Conservation (phyloP, 2,888 invertebrate genomes). For the Diplolepis rosae region DNA sequence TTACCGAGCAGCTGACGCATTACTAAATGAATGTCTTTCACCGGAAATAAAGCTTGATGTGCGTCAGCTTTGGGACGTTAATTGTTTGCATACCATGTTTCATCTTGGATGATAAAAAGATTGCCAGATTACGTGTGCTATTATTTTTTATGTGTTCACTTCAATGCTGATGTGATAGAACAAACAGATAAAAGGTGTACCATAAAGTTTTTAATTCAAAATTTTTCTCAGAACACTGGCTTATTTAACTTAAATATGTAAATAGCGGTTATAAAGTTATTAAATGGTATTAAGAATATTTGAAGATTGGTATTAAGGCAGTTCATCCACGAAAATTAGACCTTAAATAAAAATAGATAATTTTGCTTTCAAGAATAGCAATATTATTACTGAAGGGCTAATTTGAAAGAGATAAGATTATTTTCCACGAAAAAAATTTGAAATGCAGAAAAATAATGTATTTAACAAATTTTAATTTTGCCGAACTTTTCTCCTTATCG, state of each 20-base stretch:
- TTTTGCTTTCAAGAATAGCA: too few relatives aligned
- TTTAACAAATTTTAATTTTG: too few relatives aligned
- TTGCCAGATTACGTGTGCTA: conserved; percentile 22
- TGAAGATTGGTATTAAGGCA: not conserved
- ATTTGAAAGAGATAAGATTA: too few relatives aligned
- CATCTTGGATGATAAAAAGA: conserved; percentile 26
- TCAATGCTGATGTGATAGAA: conserved; percentile 27
- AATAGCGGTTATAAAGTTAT: not conserved
- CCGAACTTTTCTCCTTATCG: too few relatives aligned
- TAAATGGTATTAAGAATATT: too few relatives aligned
- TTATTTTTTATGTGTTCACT: conserved; percentile 26
- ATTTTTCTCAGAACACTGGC: not conserved
- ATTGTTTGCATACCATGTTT: conserved; percentile 13
- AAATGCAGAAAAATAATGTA: too few relatives aligned
- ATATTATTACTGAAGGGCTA: too few relatives aligned
- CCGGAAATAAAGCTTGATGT: not conserved
- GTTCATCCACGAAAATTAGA: too few relatives aligned
- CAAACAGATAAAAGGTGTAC: conserved; percentile 27
- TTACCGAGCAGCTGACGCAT: conserved; percentile 8
- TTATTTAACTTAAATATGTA: not conserved
- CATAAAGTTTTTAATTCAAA: conserved; percentile 21
- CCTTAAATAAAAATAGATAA: too few relatives aligned
- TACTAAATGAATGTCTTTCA: conserved; percentile 9
- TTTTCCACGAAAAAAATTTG: too few relatives aligned
- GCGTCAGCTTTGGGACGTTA: not conserved